Conservation (phyloP, 2,113 vertebrate genomes). For the Lepus timidus region DNA sequence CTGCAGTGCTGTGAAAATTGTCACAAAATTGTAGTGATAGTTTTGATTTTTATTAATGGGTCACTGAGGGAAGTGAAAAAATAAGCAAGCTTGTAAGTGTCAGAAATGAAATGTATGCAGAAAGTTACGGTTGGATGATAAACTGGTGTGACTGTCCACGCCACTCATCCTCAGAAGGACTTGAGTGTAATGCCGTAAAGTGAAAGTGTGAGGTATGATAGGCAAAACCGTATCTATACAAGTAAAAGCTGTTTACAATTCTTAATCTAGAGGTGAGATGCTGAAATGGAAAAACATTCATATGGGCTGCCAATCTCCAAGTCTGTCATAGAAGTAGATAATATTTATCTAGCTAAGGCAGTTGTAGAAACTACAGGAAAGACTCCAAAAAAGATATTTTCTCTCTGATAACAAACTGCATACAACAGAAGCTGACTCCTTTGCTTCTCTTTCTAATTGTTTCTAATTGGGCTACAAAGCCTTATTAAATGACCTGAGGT, state of each 20-base stretch:
- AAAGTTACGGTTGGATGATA: not conserved
- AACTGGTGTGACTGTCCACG: not conserved
- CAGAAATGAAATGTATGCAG: not conserved
- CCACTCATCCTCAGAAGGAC: not conserved
- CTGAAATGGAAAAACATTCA: not conserved
- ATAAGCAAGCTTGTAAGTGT: not conserved
- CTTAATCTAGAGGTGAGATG: not conserved
- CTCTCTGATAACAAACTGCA: not conserved
- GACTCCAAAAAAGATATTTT: not conserved
- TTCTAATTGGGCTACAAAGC: not conserved
- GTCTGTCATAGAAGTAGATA: not conserved
- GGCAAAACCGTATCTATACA: not conserved
- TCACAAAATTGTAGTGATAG: not conserved
- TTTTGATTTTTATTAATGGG: not conserved
- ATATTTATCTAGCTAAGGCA: not conserved
- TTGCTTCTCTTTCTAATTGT: not conserved
- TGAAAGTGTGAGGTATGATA: not conserved
- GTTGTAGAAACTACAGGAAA: conserved; percentile 10
- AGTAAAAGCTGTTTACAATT: not conserved
- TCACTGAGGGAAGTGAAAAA: not conserved
- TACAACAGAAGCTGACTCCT: not conserved
- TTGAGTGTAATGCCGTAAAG: not conserved
- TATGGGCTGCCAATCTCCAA: not conserved
- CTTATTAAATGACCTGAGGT: not conserved
- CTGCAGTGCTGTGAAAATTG: not conserved